Base-by-base conservation (phyloP, 2,888 invertebrate genomes). In the Chrysodeixis includens region DNA sequence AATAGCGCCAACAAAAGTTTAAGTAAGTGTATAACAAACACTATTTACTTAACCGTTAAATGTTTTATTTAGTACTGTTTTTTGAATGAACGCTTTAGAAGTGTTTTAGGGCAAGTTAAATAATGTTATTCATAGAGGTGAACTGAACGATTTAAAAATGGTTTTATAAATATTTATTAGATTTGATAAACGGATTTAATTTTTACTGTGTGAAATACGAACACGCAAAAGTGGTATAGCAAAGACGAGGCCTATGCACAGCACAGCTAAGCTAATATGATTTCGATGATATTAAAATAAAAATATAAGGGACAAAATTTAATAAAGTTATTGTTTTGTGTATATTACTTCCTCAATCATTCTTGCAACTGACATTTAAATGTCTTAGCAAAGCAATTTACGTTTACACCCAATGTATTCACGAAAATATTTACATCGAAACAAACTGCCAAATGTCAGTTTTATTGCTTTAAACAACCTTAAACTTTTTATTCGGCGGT, bases 401-500 rank as follows among this genome's bases (percentile, higher is more conserved):
- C 40, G 49, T 61, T 56, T 30, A 65, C 53, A 20, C n/a, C 9
- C 20, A 46, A 61, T 55, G 53, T 66, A 51, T 74, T 66, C 58
- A 40, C 30, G 44, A 51, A 69, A 62, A 62, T 66, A 58, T 59
- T 71, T 61, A 60, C 55, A 40, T 51, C 14, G 14, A 35, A 51
- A 72, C 62, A 71, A 75, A 74, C 60, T 62, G 40, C 58, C 49
- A 51, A 62, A 74, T 70, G 69, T 67, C 62, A 54, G 49, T 73
- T 77, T 76, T 75, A 66, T 75, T 16, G 72, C 71, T 66, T 70
- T 71, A 69, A 69, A 62, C 58, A 62, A 56, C 55, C 71, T 66
- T 66, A 62, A 71, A 76, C 64, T 73, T 76, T 82, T 76, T 69
- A 74, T 72, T 79, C 62, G 67, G 66, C 70, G 63, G 75, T 78